A percentile compares a stretch with the other conserved stretches of the same genome.
phyloP scores from a whole-genome alignment of 2,113 vertebrate genomes.

The Oncorhynchus nerka region DNA sequence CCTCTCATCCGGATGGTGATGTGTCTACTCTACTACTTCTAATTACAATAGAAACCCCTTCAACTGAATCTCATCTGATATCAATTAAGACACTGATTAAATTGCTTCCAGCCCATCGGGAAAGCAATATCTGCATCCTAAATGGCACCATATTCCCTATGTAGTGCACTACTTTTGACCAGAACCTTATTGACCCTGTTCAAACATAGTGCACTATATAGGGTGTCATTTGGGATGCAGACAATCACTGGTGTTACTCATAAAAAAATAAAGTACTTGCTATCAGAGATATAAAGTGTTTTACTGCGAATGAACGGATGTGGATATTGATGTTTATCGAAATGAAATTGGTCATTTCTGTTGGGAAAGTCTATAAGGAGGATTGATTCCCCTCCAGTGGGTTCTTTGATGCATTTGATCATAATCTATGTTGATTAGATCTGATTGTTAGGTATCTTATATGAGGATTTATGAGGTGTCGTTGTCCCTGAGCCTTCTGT shows the following conservation, averaged over 20 bases:
- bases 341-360: constrained; percentile 40
- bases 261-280: background rate
- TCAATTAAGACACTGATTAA: constrained; percentile 79
- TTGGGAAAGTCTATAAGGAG: constrained; percentile 13
- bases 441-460: constrained; percentile 49
- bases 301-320: background rate
- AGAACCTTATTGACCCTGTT: background rate
- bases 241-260: background rate
- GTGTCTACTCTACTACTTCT: constrained; percentile 64
- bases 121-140: constrained; percentile 50
- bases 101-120: constrained; percentile 67
- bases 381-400: constrained; percentile 10
- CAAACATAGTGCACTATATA: too few relatives aligned
- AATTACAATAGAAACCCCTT: constrained; percentile 76
- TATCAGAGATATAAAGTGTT: too few relatives aligned
- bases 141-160: constrained; percentile 35
- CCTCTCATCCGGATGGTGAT: constrained; percentile 23
- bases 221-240: too few relatives aligned
- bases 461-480: constrained; percentile 34
- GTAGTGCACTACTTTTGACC: background rate
- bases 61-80: constrained; percentile 76
- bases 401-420: constrained; percentile 32
- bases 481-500: constrained; percentile 28
- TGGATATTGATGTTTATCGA: constrained; percentile 23
- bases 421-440: constrained; percentile 50